Conservation (phyloP, 1,140 invertebrate species). For the Mactra quadrangularis region DNA sequence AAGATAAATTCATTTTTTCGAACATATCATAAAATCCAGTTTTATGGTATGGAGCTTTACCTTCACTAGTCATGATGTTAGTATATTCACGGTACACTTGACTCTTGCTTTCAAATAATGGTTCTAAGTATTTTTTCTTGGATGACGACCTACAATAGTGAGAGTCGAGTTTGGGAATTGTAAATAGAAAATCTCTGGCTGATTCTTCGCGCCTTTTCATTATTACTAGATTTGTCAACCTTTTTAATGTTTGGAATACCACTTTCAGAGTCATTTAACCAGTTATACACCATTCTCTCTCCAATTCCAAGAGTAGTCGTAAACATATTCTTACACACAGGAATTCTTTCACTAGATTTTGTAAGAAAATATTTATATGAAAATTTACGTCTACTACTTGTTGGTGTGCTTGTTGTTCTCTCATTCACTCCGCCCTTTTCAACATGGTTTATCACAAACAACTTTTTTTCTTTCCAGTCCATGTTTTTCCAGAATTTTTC, state of each 20-base stretch:
- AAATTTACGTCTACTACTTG: constrained; percentile 33
- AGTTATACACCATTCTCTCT: constrained; percentile 31
- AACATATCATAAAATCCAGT: constrained; percentile 33
- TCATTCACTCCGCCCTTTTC: constrained; percentile 1
- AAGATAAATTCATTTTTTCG: constrained; percentile 32
- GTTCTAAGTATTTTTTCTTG: constrained; percentile 34
- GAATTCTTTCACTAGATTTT: not conserved
- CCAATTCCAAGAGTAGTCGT: constrained; percentile 16
- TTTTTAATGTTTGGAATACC: constrained; percentile 11
- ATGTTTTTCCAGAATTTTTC: constrained; percentile 38
- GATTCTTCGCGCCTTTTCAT: constrained; percentile 7
- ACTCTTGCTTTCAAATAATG: constrained; percentile 26
- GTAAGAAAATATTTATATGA: constrained; percentile 35
- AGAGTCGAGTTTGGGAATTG: constrained; percentile 6
- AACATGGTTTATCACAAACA: not conserved
- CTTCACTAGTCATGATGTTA: not conserved
- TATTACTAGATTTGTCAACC: not conserved
- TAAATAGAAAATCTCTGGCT: constrained; percentile 3
- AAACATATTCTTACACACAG: constrained; percentile 35
- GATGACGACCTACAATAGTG: constrained; percentile 20
- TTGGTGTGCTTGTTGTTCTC: not conserved
- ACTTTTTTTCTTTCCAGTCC: constrained; percentile 17
- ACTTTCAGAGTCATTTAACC: not conserved
- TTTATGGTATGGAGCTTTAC: constrained; percentile 15
- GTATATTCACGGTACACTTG: constrained; percentile 10